Percentiles rank a stretch among this genome's conserved stretches.
phyloP scores from a whole-genome alignment of 2,113 vertebrate species.

The Nicator chloris region DNA sequence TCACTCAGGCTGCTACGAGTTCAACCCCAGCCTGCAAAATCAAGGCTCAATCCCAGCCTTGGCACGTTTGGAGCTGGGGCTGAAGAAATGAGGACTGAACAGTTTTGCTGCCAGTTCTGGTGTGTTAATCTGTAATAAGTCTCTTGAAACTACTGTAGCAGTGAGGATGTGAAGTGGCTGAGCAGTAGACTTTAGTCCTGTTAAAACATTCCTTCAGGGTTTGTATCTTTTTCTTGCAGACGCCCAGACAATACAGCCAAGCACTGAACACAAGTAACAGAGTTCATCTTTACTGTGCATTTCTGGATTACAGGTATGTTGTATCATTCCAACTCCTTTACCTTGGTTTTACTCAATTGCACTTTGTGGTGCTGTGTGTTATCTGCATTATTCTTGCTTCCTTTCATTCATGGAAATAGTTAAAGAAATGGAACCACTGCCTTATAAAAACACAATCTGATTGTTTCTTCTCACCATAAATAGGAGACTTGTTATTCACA shows the following conservation, averaged over 20 bases:
- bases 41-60: background rate
- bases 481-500: background rate
- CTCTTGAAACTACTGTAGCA: background rate
- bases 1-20: background rate
- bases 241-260: conserved; percentile 74
- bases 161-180: background rate
- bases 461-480: background rate
- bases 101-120: background rate
- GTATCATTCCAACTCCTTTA: background rate
- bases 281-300: conserved; percentile 89
- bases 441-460: background rate
- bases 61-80: background rate
- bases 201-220: background rate
- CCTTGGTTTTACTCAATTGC: background rate
- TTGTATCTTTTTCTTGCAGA: conserved; percentile 71
- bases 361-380: background rate
- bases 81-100: background rate
- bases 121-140: background rate
- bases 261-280: conserved; percentile 81
- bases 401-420: background rate
- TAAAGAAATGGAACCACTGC: background rate
- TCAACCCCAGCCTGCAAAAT: background rate
- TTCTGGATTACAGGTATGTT: conserved; percentile 91
- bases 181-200: background rate
- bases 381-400: background rate